Base-by-base conservation (phyloP, 2,797 vertebrate species). In the Amazona ochrocephala region DNA sequence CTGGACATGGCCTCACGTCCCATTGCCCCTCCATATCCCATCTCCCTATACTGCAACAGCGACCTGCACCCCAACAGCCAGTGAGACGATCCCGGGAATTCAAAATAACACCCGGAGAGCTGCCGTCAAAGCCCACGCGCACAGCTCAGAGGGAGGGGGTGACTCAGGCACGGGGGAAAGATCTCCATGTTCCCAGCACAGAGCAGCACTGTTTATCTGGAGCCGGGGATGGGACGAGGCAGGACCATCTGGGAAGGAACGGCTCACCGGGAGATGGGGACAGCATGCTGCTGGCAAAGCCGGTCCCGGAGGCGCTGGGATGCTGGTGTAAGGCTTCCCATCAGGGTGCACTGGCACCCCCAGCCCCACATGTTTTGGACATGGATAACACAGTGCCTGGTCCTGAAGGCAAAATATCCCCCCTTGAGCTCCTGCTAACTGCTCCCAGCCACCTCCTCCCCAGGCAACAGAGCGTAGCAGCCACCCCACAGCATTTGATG, bases 81-180 rank as follows among this genome's bases (percentile, higher is more conserved):
- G 29, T 61, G 74, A 12, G 68, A 65, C 3, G 34, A n/a, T 81
- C 48, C 45, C 11, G 0, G 60, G 45, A 66, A 66, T 39, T 5
- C 4, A 34, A 12, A 61, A 6, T 3, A 21, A 4, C 54, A 19
- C 44, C 12, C 24, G 5, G 44, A 4, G 65, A 58, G 60, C 77
- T 47, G 64, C 76, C 11, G 24, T 20, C 82, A 48, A 30, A 75
- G 70, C 93, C 93, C 90, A 84, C 87, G 34, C 68, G 1, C n/a
- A 6, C 66, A 56, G 79, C 83, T 64, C 65, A 47, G 93, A 74
- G 26, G 53, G 60, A 32, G 60, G 77, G 88, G 71, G 56, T 95
- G 95, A 95, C 74, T 95, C 95, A 96, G 84, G 89, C 87, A 17
- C 13, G 0, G 73, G 71, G 76, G 44, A 80, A 79, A 76, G 93